phyloP scores from a whole-genome alignment of 1,140 invertebrate genomes.

The Drosophila obscura region DNA sequence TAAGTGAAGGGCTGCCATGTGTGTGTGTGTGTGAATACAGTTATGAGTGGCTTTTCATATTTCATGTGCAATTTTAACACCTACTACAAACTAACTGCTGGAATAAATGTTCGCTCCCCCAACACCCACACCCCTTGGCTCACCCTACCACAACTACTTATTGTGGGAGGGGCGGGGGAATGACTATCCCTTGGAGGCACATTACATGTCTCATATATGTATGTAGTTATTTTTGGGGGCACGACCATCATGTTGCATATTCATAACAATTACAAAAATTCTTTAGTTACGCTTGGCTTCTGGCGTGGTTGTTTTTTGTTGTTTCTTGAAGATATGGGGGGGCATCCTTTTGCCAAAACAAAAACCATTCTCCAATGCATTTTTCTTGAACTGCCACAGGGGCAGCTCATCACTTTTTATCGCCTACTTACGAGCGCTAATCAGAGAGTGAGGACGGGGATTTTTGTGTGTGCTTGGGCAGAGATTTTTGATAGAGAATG shows the following conservation, averaged over 20 bases:
- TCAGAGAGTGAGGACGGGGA: not conserved
- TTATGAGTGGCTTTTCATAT: constrained; percentile 74
- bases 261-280: constrained; percentile 57
- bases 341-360: constrained; percentile 14
- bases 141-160: not conserved
- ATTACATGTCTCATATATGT: constrained; percentile 44
- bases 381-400: constrained; percentile 19
- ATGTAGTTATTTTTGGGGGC: constrained; percentile 31
- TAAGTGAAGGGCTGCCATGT: constrained; percentile 1
- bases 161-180: not conserved
- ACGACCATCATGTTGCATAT: constrained; percentile 68
- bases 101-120: constrained; percentile 50
- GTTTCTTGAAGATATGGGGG: no score
- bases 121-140: not conserved
- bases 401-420: constrained; percentile 27
- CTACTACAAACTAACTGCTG: constrained; percentile 70
- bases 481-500: no score
- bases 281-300: constrained; percentile 13
- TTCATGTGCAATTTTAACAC: constrained; percentile 80
- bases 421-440: constrained; percentile 21
- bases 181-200: constrained; percentile 14
- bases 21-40: constrained; percentile 15
- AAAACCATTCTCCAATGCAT: constrained; percentile 26
- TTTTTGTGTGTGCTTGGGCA: not conserved
- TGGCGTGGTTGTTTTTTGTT: not conserved